A percentile compares a stretch with the other conserved stretches of the same genome.
These are phyloP conservation scores for Bacillus rossius DNA, from an alignment of 1,140 invertebrate genomes.

Conservation along the genomic window DNA sequence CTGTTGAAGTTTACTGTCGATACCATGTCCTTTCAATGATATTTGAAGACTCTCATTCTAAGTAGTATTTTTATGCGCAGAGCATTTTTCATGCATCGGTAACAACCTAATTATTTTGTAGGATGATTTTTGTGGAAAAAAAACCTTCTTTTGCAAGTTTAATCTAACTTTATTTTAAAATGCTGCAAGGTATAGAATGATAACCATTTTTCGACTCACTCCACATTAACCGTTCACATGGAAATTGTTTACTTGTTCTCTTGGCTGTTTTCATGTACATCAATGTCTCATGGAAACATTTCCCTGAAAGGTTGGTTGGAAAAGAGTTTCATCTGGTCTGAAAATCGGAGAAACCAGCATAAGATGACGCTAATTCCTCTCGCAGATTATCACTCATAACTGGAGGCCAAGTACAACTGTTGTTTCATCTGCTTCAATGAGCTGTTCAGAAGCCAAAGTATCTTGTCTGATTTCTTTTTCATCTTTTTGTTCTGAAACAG, in stretches of 20 bases:
- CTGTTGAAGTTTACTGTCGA: too few species aligned
- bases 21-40: too few species aligned
- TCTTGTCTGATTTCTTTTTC: too few species aligned
- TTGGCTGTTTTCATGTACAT: constrained; percentile 12
- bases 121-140: neutral
- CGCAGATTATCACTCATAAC: too few species aligned
- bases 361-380: too few species aligned
- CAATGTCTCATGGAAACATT: constrained; percentile 9
- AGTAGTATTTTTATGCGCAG: neutral
- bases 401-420: too few species aligned
- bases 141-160: constrained; percentile 6
- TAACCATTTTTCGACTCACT: constrained; percentile 8
- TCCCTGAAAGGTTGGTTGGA: neutral
- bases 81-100: constrained; percentile 1
- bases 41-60: too few species aligned
- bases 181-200: constrained; percentile 8
- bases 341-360: too few species aligned
- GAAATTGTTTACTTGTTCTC: constrained; percentile 4
- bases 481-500: too few species aligned
- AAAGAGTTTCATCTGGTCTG: neutral
- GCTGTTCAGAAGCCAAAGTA: too few species aligned
- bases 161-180: constrained; percentile 8
- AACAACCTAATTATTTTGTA: constrained; percentile 5
- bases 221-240: constrained; percentile 12
- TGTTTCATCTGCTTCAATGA: too few species aligned